Evolutionary conservation across 2,888 invertebrate genomes (phyloP), one percentile per base, ranked within the genome.

Genomic region (Diadegma fenestrale): DNA sequence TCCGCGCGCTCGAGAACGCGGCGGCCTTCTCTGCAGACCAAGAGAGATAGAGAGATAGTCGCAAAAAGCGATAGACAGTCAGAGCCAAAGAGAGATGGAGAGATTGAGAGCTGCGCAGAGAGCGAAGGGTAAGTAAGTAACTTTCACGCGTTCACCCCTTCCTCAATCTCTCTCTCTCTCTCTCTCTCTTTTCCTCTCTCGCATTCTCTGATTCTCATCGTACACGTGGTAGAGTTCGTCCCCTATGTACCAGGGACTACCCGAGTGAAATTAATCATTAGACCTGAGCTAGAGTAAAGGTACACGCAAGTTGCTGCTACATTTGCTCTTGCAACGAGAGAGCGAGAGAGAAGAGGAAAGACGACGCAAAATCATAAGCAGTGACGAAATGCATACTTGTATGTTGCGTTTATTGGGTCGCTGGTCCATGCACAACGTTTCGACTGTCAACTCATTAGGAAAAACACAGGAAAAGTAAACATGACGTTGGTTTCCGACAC

Each of bases 221-320:
- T 82, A 30, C 43, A 43, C 69, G 71, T 71, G 68, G 48, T 76
- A 48, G 37, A 68, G 58, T 45, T 68, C 30, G 78, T 78, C 77
- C 54, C 77, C 19, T 43, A 41, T 76, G 76, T 75, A 77, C 71
- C 64, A 72, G 71, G 64, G 76, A 51, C 69, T 63, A 63, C 43
- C 76, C 37, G 69, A 77, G 82, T 66, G 82, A 82, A 68, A 83
- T 83, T 83, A 83, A 83, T 83, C 83, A 83, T 83, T 83, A 83
- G 83, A 78, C 61, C 64, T 54, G 51, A 66, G 77, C 78, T 45
- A 41, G 54, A 48, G 71, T 33, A 37, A 33, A 63, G 66, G 63
- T 58, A 58, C 37, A 37, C 26, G 41, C 73, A 41, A 33, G 61
- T 66, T 81, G 22, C 48, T 73, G 72, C 12, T 73, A 64, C 54